A percentile compares a stretch with the other conserved stretches of the same genome.
Evolutionary conservation across 1,140 invertebrate genomes (phyloP).

Genomic region (Campoletis sonorensis): DNA sequence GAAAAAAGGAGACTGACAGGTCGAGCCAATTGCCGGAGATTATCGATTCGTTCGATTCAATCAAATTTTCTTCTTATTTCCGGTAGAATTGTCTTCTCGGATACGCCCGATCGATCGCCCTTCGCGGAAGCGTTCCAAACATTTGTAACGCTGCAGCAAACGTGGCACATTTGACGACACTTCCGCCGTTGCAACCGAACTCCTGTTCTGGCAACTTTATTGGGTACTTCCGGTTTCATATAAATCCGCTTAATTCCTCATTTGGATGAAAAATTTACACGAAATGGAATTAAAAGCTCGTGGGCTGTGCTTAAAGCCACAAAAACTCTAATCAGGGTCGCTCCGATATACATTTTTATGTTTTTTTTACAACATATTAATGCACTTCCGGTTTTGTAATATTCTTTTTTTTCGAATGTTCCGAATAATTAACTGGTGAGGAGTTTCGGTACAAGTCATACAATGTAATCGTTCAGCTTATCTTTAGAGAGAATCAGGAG

Average conservation of each 20-base stretch:
- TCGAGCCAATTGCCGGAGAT: neutral
- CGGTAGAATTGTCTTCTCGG: conserved; percentile 67
- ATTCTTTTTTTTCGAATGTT: no score
- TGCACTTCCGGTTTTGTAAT: no score
- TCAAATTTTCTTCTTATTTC: conserved; percentile 35
- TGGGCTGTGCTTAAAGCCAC: no score
- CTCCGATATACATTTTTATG: no score
- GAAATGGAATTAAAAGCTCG: no score
- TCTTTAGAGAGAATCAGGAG: no score
- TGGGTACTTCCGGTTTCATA: conserved; percentile 32
- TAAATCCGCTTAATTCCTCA: neutral
- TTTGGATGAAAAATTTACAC: no score
- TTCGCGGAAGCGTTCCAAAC: conserved; percentile 70
- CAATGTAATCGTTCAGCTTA: no score
- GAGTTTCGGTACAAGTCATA: no score
- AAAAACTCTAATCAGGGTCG: no score
- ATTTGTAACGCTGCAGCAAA: conserved; percentile 62
- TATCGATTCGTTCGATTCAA: conserved; percentile 24
- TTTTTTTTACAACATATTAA: no score
- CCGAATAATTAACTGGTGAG: no score
- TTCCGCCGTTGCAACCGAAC: conserved; percentile 59
- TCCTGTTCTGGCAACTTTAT: conserved; percentile 57
- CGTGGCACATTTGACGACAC: conserved; percentile 57
- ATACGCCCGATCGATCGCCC: conserved; percentile 65
- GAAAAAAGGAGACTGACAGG: neutral